Conservation (phyloP, 2,797 vertebrate species). For the Esox masquinongy region DNA sequence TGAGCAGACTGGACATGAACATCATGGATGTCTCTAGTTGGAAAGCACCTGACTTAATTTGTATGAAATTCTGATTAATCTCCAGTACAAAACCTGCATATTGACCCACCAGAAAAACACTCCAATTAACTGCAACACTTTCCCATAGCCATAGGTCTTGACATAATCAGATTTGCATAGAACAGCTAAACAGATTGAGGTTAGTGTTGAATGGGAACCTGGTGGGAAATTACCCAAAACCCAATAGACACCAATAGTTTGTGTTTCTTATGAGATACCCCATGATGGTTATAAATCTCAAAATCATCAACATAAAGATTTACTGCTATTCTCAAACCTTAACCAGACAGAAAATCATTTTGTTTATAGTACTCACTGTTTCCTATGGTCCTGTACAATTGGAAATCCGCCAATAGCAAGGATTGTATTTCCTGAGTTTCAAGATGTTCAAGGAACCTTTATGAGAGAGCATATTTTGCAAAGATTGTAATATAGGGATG, state of each 20-base stretch:
- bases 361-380: slow-evolving; percentile 34
- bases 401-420: neutral
- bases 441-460: slow-evolving; percentile 12
- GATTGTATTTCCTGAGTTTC: neutral
- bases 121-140: no score
- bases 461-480: slow-evolving; percentile 8
- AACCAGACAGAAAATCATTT: slow-evolving; percentile 27
- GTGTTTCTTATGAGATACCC: slow-evolving; percentile 29
- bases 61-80: slow-evolving; percentile 12
- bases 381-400: slow-evolving; percentile 20
- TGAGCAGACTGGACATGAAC: slow-evolving; percentile 9
- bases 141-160: no score
- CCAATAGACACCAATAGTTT: slow-evolving; percentile 32
- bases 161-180: slow-evolving; percentile 27
- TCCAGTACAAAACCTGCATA: slow-evolving; percentile 11
- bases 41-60: neutral
- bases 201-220: slow-evolving; percentile 30
- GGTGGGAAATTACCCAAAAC: slow-evolving; percentile 25
- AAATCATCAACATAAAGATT: slow-evolving; percentile 21
- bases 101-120: slow-evolving; percentile 12
- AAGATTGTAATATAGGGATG: slow-evolving; percentile 21
- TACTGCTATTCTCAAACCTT: slow-evolving; percentile 27
- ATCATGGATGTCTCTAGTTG: slow-evolving; percentile 9
- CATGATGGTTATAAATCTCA: slow-evolving; percentile 29
- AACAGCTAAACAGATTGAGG: slow-evolving; percentile 25